Base-by-base conservation (phyloP, 2,888 invertebrate genomes). In the Melolontha melolontha region DNA sequence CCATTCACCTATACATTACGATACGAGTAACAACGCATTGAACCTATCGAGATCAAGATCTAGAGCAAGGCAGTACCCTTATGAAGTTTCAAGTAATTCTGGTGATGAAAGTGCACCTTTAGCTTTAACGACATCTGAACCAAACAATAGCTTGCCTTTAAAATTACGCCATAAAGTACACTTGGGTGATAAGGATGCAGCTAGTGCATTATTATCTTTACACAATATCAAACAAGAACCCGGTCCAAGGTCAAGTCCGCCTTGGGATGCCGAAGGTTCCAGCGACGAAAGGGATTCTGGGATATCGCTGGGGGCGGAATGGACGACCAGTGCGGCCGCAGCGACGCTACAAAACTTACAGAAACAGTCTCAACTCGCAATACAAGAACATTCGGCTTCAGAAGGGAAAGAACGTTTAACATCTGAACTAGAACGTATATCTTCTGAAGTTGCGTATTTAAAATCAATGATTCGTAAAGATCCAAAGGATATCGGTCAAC, bases 141-240 rank as follows among this genome's bases (percentile, higher is more conserved):
- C 89, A 40, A 91, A 92, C 84, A 93, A 93, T 80, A 90, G 93
- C 76, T 86, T 96, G 80, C 96, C 96, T 1, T 89, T 95, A 76
- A 96, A 96, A 81, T 87, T 96, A 73, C 91, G 96, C 80, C 96
- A 96, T 87, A 96, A 96, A 84, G 92, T 93, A 41, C 92, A 95
- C 79, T 87, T 96, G 70, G 94, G 94, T 8, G 95, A 95, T 80
- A 94, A 94, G 81, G 95, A 95, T 80, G 94, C 94, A 8, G 93
- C 94, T 67, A 89, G 88, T 69, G 93, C 92, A 11, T 87, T 93
- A 67, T 87, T 93, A n/a, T 91, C 92, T 44, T 87, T 94, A 51
- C 94, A 94, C 79, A 92, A 93, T 79, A 93, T 94, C 79, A 94
- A 95, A 81, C 93, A 94, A 79, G 95, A 95, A 81, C 93, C 94